These are phyloP conservation scores for Elanus axillaris DNA, from an alignment of 2,113 vertebrate genomes.

Conservation along the genomic window DNA sequence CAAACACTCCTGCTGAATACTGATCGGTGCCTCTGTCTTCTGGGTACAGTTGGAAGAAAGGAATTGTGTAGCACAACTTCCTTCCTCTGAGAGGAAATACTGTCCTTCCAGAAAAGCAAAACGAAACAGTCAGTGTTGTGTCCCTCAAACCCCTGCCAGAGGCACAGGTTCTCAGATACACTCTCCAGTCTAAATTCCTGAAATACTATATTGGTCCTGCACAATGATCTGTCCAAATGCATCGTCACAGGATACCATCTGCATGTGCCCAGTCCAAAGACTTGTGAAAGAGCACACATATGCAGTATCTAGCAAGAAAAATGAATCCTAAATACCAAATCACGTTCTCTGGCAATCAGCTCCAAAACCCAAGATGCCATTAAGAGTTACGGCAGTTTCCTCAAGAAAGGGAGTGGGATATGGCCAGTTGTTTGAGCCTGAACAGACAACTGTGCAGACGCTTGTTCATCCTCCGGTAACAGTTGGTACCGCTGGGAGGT, in stretches of 20 bases:
- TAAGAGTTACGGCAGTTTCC: not conserved
- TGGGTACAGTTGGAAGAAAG: not conserved
- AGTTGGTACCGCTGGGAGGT: constrained; percentile 35
- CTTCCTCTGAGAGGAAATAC: not conserved
- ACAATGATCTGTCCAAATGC: not conserved
- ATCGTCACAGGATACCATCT: not conserved
- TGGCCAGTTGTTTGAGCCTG: not conserved
- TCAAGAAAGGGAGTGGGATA: not conserved
- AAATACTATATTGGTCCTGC: not conserved
- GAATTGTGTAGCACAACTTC: not conserved
- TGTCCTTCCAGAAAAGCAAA: not conserved
- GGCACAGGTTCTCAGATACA: not conserved
- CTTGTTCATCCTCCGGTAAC: not conserved
- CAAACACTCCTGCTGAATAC: not conserved
- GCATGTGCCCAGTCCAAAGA: not conserved
- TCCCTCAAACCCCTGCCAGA: not conserved
- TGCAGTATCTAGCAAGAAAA: not conserved
- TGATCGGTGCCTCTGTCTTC: not conserved
- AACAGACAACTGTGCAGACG: not conserved
- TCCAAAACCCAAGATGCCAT: not conserved
- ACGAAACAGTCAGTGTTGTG: not conserved
- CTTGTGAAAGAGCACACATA: not conserved
- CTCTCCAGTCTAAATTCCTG: not conserved
- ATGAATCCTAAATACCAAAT: not conserved
- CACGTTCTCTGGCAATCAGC: not conserved